Percentiles rank a stretch among this genome's conserved stretches.
These are phyloP conservation scores for Triplophysa rosa DNA, from an alignment of 2,113 vertebrate genomes.

Conservation along the genomic window DNA sequence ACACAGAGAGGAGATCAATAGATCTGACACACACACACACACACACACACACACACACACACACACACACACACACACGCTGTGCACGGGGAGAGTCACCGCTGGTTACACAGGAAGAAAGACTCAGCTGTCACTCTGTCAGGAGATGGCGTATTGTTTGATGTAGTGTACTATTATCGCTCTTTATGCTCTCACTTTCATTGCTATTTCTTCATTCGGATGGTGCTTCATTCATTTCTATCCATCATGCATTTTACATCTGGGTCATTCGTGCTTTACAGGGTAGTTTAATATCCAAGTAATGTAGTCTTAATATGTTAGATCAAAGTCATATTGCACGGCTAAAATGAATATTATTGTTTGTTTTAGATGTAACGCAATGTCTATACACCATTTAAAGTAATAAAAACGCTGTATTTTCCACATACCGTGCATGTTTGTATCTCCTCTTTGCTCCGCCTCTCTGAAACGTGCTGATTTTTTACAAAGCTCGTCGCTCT, in stretches of 20 bases:
- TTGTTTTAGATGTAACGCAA: too few relatives aligned
- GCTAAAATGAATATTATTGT: too few relatives aligned
- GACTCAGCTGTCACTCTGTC: conserved; percentile 35
- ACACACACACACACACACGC: conserved; percentile 37
- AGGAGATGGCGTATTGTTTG: conserved; percentile 31
- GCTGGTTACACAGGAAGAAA: conserved; percentile 43
- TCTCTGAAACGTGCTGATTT: too few relatives aligned
- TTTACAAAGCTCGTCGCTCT: too few relatives aligned
- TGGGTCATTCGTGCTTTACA: too few relatives aligned
- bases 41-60: conserved; percentile 30
- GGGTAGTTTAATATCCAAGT: too few relatives aligned
- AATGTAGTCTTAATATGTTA: too few relatives aligned
- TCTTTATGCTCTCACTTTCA: conserved; percentile 1
- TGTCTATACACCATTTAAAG: too few relatives aligned
- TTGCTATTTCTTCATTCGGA: background rate
- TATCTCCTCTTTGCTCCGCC: too few relatives aligned
- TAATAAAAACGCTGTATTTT: too few relatives aligned
- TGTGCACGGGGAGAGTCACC: conserved; percentile 38
- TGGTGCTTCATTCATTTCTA: background rate
- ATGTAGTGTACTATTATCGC: conserved; percentile 36
- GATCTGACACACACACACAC: conserved; percentile 39
- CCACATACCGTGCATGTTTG: too few relatives aligned
- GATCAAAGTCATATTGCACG: too few relatives aligned
- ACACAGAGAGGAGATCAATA: conserved; percentile 62
- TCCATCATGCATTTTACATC: background rate